Base-by-base conservation (phyloP, 1,140 invertebrate genomes). In the Drosophila bifasciata region DNA sequence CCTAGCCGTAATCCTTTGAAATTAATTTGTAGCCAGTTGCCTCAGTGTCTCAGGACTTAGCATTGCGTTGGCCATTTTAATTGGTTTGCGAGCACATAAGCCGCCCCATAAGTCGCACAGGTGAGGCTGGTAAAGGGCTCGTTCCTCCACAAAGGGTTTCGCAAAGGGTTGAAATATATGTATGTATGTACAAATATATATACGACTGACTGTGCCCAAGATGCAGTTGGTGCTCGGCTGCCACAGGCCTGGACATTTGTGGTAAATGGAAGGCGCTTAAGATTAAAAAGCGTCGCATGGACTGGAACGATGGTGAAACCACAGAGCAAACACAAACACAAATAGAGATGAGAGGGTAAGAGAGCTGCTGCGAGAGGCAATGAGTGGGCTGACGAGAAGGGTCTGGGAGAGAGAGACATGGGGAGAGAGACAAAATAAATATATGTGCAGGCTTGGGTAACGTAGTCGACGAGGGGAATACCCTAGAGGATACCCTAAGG, bases 211-310 rank as follows among this genome's bases (percentile, higher is more conserved):
- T 40, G n/a, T 28, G 48, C 52, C 36, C 61, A 72, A 64, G 57
- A 52, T 55, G 55, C 68, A 79, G 67, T 36, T 23, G 36, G 49
- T 46, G 45, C 25, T n/a, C 46, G 28, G 9, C 53, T 19, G 28
- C 28, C 59, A 16, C 46, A 36, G 48, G 41, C 61, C 62, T 80
- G 76, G 77, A 78, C 81, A 81, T 77, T 75, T 81, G 83, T 77
- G 81, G 83, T 79, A 86, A 88, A 71, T 78, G 81, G 85, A 88
- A 85, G 85, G 81, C 83, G 81, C 77, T 85, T 85, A 85, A 85
- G 81, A 85, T 85, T 85, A 85, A 85, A 73, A 85, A 71, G 69
- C 77, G 50, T 46, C 64, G 55, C 63, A 64, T 69, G 62, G 52
- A 28, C 81, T 62, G 59, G 67, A 62, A 66, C 67, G 62, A 70